Percentiles rank a stretch among this genome's conserved stretches.
phyloP scores from a whole-genome alignment of 2,113 vertebrate genomes.

The Thryonomys swinderianus region DNA sequence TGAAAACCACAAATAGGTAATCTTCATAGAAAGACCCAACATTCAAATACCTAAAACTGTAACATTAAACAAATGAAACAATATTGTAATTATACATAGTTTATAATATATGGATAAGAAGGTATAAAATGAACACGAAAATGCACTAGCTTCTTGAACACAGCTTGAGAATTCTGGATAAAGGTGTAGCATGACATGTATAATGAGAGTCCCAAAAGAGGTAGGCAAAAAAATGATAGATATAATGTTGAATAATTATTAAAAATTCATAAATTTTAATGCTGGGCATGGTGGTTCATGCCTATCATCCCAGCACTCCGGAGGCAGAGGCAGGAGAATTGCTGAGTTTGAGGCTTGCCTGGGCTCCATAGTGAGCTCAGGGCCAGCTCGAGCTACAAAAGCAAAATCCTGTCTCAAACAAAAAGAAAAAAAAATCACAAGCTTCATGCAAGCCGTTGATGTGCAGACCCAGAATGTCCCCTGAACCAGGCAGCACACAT shows the following conservation, averaged over 20 bases:
- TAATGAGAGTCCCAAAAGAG: not conserved
- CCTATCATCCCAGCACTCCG: no score
- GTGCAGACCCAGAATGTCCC: not conserved
- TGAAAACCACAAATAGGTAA: not conserved
- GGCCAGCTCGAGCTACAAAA: no score
- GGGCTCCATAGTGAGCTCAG: no score
- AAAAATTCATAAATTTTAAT: not conserved
- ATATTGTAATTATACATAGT: not conserved
- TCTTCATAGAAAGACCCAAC: not conserved
- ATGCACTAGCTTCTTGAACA: not conserved
- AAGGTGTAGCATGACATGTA: not conserved
- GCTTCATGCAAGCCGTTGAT: slow-evolving; percentile 9
- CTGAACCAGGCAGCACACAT: not conserved
- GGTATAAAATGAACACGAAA: not conserved
- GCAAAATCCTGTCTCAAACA: no score
- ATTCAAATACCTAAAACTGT: not conserved
- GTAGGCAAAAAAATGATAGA: not conserved
- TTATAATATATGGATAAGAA: not conserved
- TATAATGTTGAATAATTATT: not conserved
- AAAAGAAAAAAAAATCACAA: no score
- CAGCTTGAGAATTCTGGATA: not conserved
- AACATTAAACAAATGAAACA: not conserved
- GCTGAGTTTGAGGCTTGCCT: no score
- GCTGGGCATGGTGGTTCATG: no score
- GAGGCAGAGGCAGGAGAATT: no score